Evolutionary conservation across 2,888 invertebrate species (phyloP), one percentile per base, ranked within the genome.

Genomic region (Chironomus riparius): DNA sequence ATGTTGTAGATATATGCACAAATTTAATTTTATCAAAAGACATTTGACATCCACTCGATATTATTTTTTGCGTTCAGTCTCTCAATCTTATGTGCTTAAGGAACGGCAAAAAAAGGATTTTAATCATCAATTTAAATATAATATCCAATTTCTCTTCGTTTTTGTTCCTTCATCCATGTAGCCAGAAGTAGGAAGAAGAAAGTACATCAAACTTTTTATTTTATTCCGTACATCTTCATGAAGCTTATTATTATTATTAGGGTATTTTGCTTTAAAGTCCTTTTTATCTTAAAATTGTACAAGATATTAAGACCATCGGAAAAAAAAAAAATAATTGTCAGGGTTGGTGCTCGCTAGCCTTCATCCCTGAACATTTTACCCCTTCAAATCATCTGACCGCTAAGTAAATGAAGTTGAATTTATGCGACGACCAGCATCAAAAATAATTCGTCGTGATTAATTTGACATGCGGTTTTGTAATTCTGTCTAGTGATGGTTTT

Each of bases 11-110:
- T 38, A 38, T 38, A 38, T 38, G 56, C n/a, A 18, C 22, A 65
- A 65, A 65, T 65, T 24, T 65, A 65, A 65, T 65, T 65, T 65
- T 65, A 65, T 65, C 65, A 24, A 13, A 65, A 65, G 65, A 65
- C 65, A 65, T 65, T 65, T 65, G 65, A 65, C 65, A 65, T 65
- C 10, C 10, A 10, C 38, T 38, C 38, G 38, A 38, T 38, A 38
- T 28, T 28, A 5, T 38, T 38, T 38, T 38, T 10, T 15, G 1
- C 7, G 7, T 56, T 15, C 56, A 15, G 6, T 56, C 56, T 56
- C 56, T 56, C 56, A 18, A 56, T 65, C 65, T 65, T 22, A 65
- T 65, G 65, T 65, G 24, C 65, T 24, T 65, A 24, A 65, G 65
- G 65, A 22, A 38, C 38, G n/a, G 65, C 3, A 21, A 24, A 13